Percentiles rank a stretch among this genome's conserved stretches.
Evolutionary conservation across 64 coral and sea anemone species (phyloP).

Genomic region (Orbicella faveolata): DNA sequence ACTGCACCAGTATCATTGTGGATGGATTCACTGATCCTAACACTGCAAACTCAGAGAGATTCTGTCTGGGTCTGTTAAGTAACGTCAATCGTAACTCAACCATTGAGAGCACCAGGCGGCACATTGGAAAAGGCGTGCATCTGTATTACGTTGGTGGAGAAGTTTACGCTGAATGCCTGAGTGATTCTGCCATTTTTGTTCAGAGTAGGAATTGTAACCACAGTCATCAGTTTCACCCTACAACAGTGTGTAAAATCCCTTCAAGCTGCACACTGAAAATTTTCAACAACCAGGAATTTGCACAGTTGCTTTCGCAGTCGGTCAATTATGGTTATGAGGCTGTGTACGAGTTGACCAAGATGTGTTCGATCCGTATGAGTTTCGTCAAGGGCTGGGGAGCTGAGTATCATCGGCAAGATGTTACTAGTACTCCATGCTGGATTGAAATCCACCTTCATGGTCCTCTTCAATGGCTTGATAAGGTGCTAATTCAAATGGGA

Average conservation of each 20-base stretch:
- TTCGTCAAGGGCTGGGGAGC: conserved; percentile 99
- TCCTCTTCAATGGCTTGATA: conserved; percentile 96
- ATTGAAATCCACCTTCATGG: conserved; percentile 98
- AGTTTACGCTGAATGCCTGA: conserved; percentile 96
- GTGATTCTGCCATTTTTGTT: conserved; percentile 96
- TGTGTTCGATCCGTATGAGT: conserved; percentile 97
- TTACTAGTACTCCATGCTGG: conserved; percentile 96
- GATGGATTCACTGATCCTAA: conserved; percentile 99
- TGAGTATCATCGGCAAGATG: conserved; percentile 97
- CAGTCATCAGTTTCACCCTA: conserved; percentile 93
- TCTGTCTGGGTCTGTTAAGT: conserved; percentile 91
- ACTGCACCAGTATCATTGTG: conserved; percentile 88
- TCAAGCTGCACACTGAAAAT: conserved; percentile 94
- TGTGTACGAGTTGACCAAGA: conserved; percentile 97
- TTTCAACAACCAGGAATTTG: conserved; percentile 99
- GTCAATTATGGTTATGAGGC: conserved; percentile 98
- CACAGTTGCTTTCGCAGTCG: conserved; percentile 93
- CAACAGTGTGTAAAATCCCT: conserved; percentile 98
- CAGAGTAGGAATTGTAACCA: conserved; percentile 99
- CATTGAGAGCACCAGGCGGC: conserved; percentile 95
- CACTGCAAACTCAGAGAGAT: conserved; percentile 92
- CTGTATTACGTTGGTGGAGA: conserved; percentile 98
- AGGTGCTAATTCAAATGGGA: conserved; percentile 96
- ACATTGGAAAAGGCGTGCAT: conserved; percentile 98
- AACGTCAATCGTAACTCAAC: conserved; percentile 98